Conservation (phyloP, 2,888 invertebrate genomes). For the Priocnemis perturbator region DNA sequence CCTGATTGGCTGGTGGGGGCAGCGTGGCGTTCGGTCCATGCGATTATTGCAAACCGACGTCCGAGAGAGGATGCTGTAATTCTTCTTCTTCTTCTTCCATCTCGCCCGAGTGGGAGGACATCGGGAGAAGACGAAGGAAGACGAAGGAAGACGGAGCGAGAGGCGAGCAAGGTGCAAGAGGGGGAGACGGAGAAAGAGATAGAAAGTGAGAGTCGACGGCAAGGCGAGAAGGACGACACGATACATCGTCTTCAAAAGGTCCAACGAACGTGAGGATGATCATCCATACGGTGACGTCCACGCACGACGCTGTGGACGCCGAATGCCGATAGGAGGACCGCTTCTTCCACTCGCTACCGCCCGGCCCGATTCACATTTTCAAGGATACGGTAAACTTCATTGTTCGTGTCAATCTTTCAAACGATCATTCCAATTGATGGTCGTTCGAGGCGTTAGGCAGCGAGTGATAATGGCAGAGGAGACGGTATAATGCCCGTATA, state of each 20-base stretch:
- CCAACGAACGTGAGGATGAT: constrained; percentile 4
- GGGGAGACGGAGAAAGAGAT: constrained; percentile 22
- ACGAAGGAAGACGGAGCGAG: constrained; percentile 39
- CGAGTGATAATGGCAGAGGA: too few relatives aligned
- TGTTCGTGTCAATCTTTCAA: too few relatives aligned
- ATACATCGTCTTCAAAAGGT: neutral
- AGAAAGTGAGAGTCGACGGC: constrained; percentile 18
- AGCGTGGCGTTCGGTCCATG: constrained; percentile 64
- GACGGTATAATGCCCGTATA: too few relatives aligned
- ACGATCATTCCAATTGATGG: too few relatives aligned
- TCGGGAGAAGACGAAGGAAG: constrained; percentile 30
- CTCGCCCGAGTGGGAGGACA: constrained; percentile 23
- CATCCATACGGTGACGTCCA: neutral
- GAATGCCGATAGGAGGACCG: neutral
- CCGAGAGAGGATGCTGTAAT: constrained; percentile 68
- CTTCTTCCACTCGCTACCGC: too few relatives aligned
- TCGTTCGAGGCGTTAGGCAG: too few relatives aligned
- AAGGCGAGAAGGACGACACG: constrained; percentile 20
- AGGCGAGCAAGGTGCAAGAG: constrained; percentile 11
- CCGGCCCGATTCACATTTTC: too few relatives aligned
- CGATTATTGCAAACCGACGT: constrained; percentile 63
- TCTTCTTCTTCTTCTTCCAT: constrained; percentile 55
- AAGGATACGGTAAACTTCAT: too few relatives aligned
- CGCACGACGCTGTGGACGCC: neutral
- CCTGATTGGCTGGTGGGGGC: constrained; percentile 62